Base-by-base conservation (phyloP, 2,797 vertebrate species). In the Thaleichthys pacificus region DNA sequence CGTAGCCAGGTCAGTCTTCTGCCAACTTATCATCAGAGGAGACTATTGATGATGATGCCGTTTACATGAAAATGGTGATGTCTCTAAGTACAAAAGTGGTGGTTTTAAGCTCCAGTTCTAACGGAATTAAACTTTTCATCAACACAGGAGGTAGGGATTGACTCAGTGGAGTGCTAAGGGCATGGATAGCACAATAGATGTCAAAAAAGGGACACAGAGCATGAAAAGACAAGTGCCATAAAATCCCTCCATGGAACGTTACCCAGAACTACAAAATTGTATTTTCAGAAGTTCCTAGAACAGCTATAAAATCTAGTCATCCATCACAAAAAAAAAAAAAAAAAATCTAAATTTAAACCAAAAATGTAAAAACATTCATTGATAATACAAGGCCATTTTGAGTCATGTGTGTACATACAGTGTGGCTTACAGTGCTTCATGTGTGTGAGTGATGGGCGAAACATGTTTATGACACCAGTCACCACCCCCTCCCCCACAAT, bases 301-400 rank as follows among this genome's bases (percentile, higher is more conserved):
- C 68, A 72, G 65, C 69, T 85, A 81, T 69, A 83, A 87, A 88
- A 89, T 80, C 74, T 87, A 84, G 56, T 81, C 4, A 64, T 21
- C 2, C 54, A 75, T 86, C 80, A 84, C 69, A 72, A 75, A 64
- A 54, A 15, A 21, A 80, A 86, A 81, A 72, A 75, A 64, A 54
- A 15, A 21, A 80, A 86, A 81, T 77, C 72, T 15, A 84, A 82
- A 81, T 78, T 72, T 66, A 85, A 86, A 83, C 75, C 77, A 82
- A 72, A 72, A 79, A 80, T 78, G 80, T 84, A 84, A 81, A 89
- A 90, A 93, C 90, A 93, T 92, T 93, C 89, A 88, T 88, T 83
- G 75, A 77, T 78, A 85, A 86, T 83, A 86, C 85, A 93, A 93
- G 90, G 91, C 90, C 87, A 91, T 91, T 89, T 85, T 73, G 75